Percentiles rank a stretch among this genome's conserved stretches.
Evolutionary conservation across 2,113 vertebrate genomes (phyloP).

Genomic region (Xyliphius kryptos): DNA sequence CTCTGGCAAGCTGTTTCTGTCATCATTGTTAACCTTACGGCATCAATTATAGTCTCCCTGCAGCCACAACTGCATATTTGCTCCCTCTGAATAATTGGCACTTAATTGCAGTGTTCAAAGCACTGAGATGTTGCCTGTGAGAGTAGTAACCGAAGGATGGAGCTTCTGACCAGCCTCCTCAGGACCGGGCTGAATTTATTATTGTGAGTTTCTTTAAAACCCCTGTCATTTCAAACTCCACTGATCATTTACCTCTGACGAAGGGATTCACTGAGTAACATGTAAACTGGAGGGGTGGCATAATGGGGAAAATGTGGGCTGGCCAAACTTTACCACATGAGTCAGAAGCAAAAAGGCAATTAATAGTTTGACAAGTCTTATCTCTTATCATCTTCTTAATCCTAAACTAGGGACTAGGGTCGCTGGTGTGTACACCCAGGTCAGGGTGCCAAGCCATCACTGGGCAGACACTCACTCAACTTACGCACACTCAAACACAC

Average conservation of each 20-base stretch:
- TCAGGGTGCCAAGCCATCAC: no score
- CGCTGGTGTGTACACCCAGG: no score
- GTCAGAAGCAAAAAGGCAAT: no score
- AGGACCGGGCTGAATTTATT: conserved; percentile 13
- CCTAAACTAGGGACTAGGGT: no score
- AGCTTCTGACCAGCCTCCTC: neutral
- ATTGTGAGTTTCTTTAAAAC: conserved; percentile 12
- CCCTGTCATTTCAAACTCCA: conserved; percentile 11
- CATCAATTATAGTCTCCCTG: conserved; percentile 17
- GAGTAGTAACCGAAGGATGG: neutral
- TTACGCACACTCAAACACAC: no score
- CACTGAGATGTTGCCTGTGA: neutral
- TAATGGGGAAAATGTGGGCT: neutral
- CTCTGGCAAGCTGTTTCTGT: conserved; percentile 7
- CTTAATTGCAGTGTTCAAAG: conserved; percentile 22
- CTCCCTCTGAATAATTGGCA: conserved; percentile 20
- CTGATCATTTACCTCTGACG: neutral
- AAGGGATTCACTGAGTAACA: neutral
- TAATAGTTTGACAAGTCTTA: no score
- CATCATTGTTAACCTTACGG: conserved; percentile 14
- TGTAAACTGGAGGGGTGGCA: neutral
- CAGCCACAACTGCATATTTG: conserved; percentile 32
- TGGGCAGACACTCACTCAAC: no score
- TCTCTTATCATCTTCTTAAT: no score
- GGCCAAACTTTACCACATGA: neutral